Evolutionary conservation across 2,888 invertebrate genomes (phyloP), one percentile per base, ranked within the genome.

Genomic region (Polydesmus complanatus): DNA sequence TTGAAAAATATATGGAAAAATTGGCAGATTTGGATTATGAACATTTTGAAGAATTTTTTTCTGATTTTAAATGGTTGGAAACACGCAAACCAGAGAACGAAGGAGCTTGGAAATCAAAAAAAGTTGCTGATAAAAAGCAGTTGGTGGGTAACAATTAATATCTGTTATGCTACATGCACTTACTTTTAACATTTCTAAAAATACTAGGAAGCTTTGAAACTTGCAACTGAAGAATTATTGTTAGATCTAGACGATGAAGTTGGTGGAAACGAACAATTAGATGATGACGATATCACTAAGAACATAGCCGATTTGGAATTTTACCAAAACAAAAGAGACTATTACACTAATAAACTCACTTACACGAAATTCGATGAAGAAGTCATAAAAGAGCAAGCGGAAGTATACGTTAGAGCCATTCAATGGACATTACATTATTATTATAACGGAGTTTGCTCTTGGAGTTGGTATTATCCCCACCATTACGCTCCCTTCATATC

Each of bases 381-480:
- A 68, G 85, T 89, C 5, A 74, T 93, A 68, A 79, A 80, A 21
- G 82, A 82, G 48, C 91, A 93, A 76, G 89, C 93, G 0, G 84
- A 86, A 70, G 84, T 88, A 56, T 98, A 96, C 73, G 86, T 97
- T 11, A 79, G 85, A 50, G 96, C 94, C 0, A 83, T 98, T 56
- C 96, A 97, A 69, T 98, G 97, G 97, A 92, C 93, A 71, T 78
- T 97, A 21, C 81, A 86, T 71, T 98, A 98, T 74, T 98, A 98
- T 74, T 97, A 94, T 75, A 85, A 90, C 69, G 97, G 97, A 3
- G 91, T 94, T 53, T 87, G 88, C 57, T 95, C 94, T 0, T 98
- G 98, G 98, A 88, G 91, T 27, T 98, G 97, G 97, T 96, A 81
- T 75, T 98, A 95, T 74, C 94, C 95, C 0, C 89, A 91, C 71